Base-by-base conservation (phyloP, 2,113 vertebrate species). In the Actenoides hombroni region DNA sequence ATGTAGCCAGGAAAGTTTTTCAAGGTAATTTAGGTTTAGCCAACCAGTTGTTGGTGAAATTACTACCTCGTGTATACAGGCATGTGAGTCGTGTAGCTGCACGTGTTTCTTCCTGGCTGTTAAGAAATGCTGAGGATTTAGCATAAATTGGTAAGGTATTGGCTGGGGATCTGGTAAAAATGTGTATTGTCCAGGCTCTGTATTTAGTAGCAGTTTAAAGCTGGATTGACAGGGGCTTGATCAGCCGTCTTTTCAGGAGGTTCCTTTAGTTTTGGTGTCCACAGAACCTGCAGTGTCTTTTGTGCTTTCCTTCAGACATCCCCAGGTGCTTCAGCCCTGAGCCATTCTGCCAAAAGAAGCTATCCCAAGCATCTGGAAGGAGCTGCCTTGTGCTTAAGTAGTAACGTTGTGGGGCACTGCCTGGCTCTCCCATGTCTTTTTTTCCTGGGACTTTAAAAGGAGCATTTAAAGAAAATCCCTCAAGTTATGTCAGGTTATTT, bases 51-150 rank as follows among this genome's bases (percentile, higher is more conserved):
- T 71, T 16, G 37, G 9, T 91, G 61, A 76, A 63, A 63, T 71
- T 48, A 11, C 15, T 86, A 61, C 61, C 17, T 67, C 0, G 0
- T 0, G 0, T 1, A 0, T 42, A n/a, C 28, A 53, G 46, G 33
- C 0, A 0, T 24, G 7, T 42, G 60, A 70, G n/a, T 88, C 16
- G 17, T 67, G 26, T 51, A 57, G 33, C 56, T 76, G 10, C 65
- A 25, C 0, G 0, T 83, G 19, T 40, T 48, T 88, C 40, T 3
- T 0, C 20, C 82, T 65, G 48, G 17, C 71, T 86, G 6, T 37
- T 91, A 28, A 57, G 35, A 65, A 53, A 33, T 28, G 4, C 31
- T 70, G 37, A 86, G 13, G 19, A 39, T 67, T 75, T 85, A 53
- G 33, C 11, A 21, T 70, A 83, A 93, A 85, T 53, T 61, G 4